Evolutionary conservation across 2,797 vertebrate species (phyloP).

Genomic region (Schizopygopsis pylzovi): DNA sequence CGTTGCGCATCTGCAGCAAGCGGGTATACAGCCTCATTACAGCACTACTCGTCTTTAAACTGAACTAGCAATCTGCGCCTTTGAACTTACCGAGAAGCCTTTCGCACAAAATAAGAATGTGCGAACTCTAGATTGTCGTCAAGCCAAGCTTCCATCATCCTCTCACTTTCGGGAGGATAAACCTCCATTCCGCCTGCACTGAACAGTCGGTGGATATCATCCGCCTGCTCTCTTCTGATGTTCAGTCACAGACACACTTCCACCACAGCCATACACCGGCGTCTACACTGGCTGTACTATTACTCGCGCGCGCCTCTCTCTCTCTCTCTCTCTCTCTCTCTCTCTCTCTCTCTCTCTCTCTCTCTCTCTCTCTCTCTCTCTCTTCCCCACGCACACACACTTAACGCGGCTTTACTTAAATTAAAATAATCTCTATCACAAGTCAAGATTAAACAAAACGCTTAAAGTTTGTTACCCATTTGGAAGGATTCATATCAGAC

Average conservation of each 20-base stretch:
- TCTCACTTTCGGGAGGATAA: constrained; percentile 74
- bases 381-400: neutral
- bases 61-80: neutral
- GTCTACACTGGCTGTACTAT: constrained; percentile 11
- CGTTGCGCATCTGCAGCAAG: neutral
- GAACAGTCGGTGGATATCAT: constrained; percentile 28
- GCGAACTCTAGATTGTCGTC: constrained; percentile 92
- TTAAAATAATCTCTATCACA: neutral
- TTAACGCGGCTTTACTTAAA: neutral
- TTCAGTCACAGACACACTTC: constrained; percentile 6
- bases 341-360: constrained; percentile 34
- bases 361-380: constrained; percentile 33
- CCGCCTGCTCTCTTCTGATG: constrained; percentile 35
- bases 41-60: neutral
- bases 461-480: neutral
- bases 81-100: constrained; percentile 88
- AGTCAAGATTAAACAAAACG: neutral
- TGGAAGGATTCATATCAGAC: neutral
- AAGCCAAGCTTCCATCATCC: constrained; percentile 91
- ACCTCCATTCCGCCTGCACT: constrained; percentile 76
- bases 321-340: constrained; percentile 33
- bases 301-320: constrained; percentile 27
- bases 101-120: constrained; percentile 91
- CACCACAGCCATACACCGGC: neutral
- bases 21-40: neutral